A percentile compares a stretch with the other conserved stretches of the same genome.
phyloP scores from a whole-genome alignment of 2,888 invertebrate genomes.

The Nomada ferruginata region DNA sequence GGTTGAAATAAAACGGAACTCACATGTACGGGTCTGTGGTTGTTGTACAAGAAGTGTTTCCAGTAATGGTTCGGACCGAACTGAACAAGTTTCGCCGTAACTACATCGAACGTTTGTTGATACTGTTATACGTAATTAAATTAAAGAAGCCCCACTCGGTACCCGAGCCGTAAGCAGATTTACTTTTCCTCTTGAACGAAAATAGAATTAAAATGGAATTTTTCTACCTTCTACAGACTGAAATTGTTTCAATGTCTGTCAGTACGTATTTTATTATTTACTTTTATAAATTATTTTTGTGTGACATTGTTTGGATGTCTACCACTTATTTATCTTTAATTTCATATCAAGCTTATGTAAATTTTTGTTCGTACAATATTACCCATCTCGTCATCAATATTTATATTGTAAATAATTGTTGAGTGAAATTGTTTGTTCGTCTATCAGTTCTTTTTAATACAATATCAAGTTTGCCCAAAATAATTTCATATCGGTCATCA shows the following conservation, averaged over 20 bases:
- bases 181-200: conserved; percentile 70
- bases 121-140: conserved; percentile 80
- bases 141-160: conserved; percentile 80
- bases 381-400: too few species aligned
- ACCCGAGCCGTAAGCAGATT: conserved; percentile 79
- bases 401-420: too few species aligned
- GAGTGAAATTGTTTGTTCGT: not conserved
- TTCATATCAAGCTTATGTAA: not conserved
- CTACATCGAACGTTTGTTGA: conserved; percentile 78
- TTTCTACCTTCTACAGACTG: conserved; percentile 6
- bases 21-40: conserved; percentile 44
- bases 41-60: conserved; percentile 16
- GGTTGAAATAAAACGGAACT: conserved; percentile 41
- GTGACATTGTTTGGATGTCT: too few species aligned
- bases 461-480: not conserved
- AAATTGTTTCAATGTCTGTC: not conserved
- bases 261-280: too few species aligned
- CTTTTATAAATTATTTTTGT: too few species aligned
- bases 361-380: not conserved
- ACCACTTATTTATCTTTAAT: not conserved
- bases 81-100: conserved; percentile 71
- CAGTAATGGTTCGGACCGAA: conserved; percentile 54
- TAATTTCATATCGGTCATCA: not conserved
- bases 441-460: not conserved
- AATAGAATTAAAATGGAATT: conserved; percentile 59